A percentile compares a stretch with the other conserved stretches of the same genome.
Conservation (phyloP, 2,888 invertebrate genomes). For the Petrolisthes cinctipes region DNA sequence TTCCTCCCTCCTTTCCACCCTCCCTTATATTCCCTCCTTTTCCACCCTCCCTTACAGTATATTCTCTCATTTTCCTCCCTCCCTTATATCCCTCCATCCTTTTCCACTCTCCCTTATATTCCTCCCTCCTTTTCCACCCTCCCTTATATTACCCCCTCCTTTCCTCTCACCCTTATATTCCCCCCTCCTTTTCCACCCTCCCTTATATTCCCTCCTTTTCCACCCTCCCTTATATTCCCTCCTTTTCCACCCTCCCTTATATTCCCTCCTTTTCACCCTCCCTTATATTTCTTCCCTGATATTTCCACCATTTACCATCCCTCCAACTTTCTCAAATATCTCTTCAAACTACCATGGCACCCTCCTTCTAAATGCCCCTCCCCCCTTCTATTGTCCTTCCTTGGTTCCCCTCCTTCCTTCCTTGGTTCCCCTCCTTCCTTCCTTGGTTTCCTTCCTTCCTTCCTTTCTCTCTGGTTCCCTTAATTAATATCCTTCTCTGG, state of each 20-base stretch:
- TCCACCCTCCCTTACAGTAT: too few species aligned
- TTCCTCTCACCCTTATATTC: too few species aligned
- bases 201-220: too few species aligned
- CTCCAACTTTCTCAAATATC: not conserved
- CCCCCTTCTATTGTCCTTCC: not conserved
- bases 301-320: not conserved
- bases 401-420: not conserved
- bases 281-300: not conserved
- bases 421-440: not conserved
- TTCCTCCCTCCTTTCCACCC: not conserved
- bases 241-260: too few species aligned
- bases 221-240: not conserved
- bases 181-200: not conserved
- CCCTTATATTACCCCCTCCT: too few species aligned
- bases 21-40: not conserved
- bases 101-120: not conserved
- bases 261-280: too few species aligned
- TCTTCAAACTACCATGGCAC: not conserved
- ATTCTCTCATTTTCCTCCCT: too few species aligned
- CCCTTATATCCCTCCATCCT: too few species aligned
- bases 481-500: too few species aligned
- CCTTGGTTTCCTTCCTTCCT: not conserved
- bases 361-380: not conserved
- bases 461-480: not conserved
- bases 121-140: not conserved